phyloP scores from a whole-genome alignment of 2,113 vertebrate species.

The Rhea pennata region DNA sequence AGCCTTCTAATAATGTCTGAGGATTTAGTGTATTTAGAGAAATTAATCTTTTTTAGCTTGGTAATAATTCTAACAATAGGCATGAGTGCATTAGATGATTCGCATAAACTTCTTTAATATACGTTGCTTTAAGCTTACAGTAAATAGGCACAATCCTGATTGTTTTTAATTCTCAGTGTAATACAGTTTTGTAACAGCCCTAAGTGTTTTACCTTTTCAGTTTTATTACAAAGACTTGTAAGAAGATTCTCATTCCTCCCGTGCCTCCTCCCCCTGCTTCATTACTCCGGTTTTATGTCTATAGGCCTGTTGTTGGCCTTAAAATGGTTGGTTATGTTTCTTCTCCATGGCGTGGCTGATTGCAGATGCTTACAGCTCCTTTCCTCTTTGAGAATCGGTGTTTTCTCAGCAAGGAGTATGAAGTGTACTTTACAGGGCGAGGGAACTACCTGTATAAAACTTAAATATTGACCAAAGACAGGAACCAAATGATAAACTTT shows the following conservation, averaged over 20 bases:
- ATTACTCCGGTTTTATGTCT: background rate
- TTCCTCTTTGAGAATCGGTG: background rate
- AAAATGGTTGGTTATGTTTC: background rate
- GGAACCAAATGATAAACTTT: accelerated
- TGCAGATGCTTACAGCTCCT: background rate
- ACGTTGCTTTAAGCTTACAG: conserved; percentile 68
- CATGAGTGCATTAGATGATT: conserved; percentile 73
- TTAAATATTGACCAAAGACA: conserved; percentile 68
- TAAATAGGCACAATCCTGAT: conserved; percentile 65
- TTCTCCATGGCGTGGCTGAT: accelerated
- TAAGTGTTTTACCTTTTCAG: conserved; percentile 49
- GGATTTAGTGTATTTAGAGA: conserved; percentile 77
- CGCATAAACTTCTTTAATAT: conserved; percentile 76
- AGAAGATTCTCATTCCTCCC: background rate
- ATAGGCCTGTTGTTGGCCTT: background rate
- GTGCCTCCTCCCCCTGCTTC: background rate
- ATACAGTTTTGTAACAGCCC: conserved; percentile 53
- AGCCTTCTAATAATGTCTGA: conserved; percentile 53
- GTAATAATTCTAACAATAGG: conserved; percentile 75
- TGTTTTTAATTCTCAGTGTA: conserved; percentile 51
- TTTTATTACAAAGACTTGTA: background rate
- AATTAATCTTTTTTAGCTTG: conserved; percentile 79
- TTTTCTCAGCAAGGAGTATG: background rate
- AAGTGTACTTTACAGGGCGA: conserved; percentile 41
- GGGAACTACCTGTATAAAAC: conserved; percentile 16